Conservation (phyloP, 1,140 invertebrate genomes). For the Lepidostoma basale region DNA sequence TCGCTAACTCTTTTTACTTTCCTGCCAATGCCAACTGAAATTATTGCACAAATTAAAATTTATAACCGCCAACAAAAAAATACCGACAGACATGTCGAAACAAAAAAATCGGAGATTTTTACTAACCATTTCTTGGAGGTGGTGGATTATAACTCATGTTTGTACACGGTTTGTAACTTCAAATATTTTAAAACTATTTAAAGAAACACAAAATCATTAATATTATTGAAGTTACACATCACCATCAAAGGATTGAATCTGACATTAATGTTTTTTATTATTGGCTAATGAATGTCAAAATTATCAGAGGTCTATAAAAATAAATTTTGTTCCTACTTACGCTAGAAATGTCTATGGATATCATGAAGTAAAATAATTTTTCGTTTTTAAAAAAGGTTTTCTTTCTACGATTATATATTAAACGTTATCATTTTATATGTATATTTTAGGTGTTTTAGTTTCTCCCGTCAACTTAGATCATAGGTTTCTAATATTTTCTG, state of each 20-base stretch:
- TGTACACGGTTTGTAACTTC: neutral
- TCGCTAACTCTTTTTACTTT: conserved; percentile 70
- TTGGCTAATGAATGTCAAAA: neutral
- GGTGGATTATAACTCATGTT: neutral
- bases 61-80: neutral
- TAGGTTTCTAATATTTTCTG: no score
- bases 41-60: neutral
- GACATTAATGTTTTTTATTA: neutral
- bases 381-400: no score
- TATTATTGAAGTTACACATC: conserved; percentile 23
- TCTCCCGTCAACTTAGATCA: no score
- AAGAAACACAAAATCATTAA: neutral
- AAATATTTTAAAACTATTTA: neutral
- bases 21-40: conserved; percentile 49
- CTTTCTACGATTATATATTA: no score
- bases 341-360: no score
- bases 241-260: conserved; percentile 5
- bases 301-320: no score
- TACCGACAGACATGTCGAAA: neutral
- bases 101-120: neutral
- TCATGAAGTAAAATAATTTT: no score
- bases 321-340: no score
- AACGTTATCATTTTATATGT: no score
- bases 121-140: neutral
- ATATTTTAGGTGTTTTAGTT: no score